These are phyloP conservation scores for Drosophila neotestacea DNA, from an alignment of 2,888 invertebrate species.

Conservation along the genomic window DNA sequence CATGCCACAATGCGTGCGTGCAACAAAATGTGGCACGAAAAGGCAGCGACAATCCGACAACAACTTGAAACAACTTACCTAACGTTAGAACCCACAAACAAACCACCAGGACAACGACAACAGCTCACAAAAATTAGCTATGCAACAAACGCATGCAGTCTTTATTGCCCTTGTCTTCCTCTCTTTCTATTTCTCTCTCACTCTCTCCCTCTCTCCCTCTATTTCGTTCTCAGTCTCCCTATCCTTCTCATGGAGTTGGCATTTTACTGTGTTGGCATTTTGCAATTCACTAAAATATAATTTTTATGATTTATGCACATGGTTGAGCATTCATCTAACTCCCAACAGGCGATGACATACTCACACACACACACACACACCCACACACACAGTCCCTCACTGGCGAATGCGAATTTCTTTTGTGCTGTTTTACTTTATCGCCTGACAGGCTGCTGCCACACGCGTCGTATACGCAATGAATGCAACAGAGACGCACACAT, in stretches of 20 bases:
- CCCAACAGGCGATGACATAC: constrained; percentile 16
- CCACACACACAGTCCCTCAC: background rate
- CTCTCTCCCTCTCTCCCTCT: background rate
- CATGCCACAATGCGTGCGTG: constrained; percentile 18
- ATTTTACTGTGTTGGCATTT: constrained; percentile 24
- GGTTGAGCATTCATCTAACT: constrained; percentile 37
- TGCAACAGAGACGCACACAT: background rate
- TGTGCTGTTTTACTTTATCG: constrained; percentile 43
- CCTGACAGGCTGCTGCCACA: constrained; percentile 37
- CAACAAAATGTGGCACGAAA: constrained; percentile 20
- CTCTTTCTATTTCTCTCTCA: background rate
- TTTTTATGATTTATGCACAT: constrained; percentile 55
- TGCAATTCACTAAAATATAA: constrained; percentile 45
- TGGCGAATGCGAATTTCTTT: constrained; percentile 47
- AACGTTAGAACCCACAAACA: constrained; percentile 3
- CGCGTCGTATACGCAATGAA: constrained; percentile 51
- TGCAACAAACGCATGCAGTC: constrained; percentile 24
- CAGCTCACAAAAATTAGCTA: constrained; percentile 35
- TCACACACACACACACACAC: background rate
- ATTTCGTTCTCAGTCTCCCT: background rate
- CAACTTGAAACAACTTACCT: constrained; percentile 14
- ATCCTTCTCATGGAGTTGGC: background rate
- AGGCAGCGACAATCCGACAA: background rate
- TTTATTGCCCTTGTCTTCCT: background rate
- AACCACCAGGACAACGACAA: background rate